Evolutionary conservation across 2,797 vertebrate species (phyloP), one percentile per base, ranked within the genome.

Genomic region (Anolis apletophallus): DNA sequence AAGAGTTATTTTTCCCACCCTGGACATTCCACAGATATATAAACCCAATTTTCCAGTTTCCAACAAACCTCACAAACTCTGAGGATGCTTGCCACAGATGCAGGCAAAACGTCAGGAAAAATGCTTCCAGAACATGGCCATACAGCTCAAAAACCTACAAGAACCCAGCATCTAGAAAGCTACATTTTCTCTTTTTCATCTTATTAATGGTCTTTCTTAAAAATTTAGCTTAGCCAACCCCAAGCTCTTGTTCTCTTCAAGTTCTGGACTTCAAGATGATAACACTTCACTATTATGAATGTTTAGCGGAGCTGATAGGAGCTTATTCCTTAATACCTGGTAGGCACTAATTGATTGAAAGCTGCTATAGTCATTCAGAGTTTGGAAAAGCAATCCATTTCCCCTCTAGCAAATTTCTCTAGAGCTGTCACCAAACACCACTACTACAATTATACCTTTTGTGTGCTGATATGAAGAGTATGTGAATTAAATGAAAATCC

Each of bases 371-470:
- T 32, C 57, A 29, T 72, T 88, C 59, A 12, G 23, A 81, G 14
- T 59, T 12, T 73, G 29, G 83, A n/a, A 34, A 71, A 50, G 78
- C 86, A 89, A 57, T 68, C 0, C 11, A 0, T 84, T 90, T 85
- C 11, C 78, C 50, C 26, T 73, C 46, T 64, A 85, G 2, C 61
- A 13, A 71, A 32, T 8, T 80, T 88, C 73, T 55, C 61, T 13
- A 2, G n/a, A 5, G 46, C 57, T 67, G 1, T 84, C 89, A 19
- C 0, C n/a, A 79, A 54, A 54, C 21, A 32, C 19, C 68, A 0
- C 29, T 8, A 29, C 32, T n/a, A 29, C 19, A 13, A 32, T 90
- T 90, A 11, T 0, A 81, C 8, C 59, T 90, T 88, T 74, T 89
- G 21, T 87, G n/a, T 40, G 55, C 40, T 59, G 6, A 79, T 72